Evolutionary conservation across 1,140 invertebrate species (phyloP).

Genomic region (Choristoneura fumiferana): DNA sequence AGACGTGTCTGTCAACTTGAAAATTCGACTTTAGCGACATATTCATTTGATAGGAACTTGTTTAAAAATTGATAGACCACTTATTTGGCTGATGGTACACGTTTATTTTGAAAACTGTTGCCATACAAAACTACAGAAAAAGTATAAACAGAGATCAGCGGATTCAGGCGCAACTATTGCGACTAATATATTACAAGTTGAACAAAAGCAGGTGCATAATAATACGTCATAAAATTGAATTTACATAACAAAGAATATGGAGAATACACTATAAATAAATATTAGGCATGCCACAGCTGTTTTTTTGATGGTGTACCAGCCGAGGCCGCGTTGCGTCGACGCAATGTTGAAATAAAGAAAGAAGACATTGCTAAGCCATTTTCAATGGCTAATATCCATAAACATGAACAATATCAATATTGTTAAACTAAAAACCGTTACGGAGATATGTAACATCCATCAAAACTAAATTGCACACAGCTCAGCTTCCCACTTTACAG

Average conservation of each 20-base stretch:
- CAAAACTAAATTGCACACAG: constrained; percentile 16
- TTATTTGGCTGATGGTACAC: too few species aligned
- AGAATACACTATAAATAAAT: neutral
- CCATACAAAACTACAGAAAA: neutral
- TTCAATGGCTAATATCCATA: too few species aligned
- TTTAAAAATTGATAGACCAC: too few species aligned
- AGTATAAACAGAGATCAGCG: neutral
- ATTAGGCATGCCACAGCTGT: constrained; percentile 7
- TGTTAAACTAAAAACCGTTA: constrained; percentile 6
- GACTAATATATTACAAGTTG: neutral
- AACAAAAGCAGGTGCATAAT: neutral
- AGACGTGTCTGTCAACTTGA: too few species aligned
- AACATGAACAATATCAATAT: neutral
- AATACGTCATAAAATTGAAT: constrained; percentile 4
- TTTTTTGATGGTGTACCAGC: neutral
- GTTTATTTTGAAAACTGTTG: neutral
- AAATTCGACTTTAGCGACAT: too few species aligned
- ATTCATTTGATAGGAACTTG: too few species aligned
- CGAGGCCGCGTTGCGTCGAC: neutral
- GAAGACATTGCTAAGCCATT: constrained; percentile 8
- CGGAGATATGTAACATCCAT: constrained; percentile 6
- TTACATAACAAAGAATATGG: neutral
- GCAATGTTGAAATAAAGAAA: neutral
- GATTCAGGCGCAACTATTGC: too few species aligned
- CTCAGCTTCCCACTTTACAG: neutral